Conservation (phyloP, 2,888 invertebrate genomes). For the Capitulum mitella region DNA sequence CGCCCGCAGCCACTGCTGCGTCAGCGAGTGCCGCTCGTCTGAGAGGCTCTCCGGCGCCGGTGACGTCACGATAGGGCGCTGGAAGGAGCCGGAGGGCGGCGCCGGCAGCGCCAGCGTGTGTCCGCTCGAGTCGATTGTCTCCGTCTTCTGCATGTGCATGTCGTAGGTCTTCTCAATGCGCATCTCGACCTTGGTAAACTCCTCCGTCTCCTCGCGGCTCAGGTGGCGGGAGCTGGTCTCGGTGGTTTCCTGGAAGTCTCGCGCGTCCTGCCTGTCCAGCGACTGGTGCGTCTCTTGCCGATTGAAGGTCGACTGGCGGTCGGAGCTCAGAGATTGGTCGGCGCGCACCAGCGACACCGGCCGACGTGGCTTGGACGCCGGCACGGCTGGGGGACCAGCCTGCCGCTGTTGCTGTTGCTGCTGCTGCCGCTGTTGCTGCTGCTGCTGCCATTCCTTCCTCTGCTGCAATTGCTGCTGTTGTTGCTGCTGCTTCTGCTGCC, state of each 20-base stretch:
- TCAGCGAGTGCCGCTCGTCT: neutral
- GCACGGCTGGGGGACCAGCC: neutral
- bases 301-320: neutral
- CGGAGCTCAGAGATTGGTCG: neutral
- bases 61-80: neutral
- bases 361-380: neutral
- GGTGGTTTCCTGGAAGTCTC: constrained; percentile 30
- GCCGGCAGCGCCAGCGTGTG: neutral
- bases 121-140: neutral
- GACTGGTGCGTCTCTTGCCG: constrained; percentile 24
- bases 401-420: neutral
- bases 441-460: neutral
- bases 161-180: neutral
- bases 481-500: neutral
- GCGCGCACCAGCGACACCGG: neutral
- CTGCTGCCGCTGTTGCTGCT: neutral
- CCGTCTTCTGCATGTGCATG: neutral
- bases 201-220: neutral
- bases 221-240: neutral
- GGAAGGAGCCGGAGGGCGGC: neutral
- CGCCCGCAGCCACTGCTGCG: constrained; percentile 4
- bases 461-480: neutral
- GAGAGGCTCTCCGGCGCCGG: neutral
- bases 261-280: constrained; percentile 32
- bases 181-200: neutral